phyloP scores from a whole-genome alignment of 2,888 invertebrate species.

The Ischnus inquisitorius region DNA sequence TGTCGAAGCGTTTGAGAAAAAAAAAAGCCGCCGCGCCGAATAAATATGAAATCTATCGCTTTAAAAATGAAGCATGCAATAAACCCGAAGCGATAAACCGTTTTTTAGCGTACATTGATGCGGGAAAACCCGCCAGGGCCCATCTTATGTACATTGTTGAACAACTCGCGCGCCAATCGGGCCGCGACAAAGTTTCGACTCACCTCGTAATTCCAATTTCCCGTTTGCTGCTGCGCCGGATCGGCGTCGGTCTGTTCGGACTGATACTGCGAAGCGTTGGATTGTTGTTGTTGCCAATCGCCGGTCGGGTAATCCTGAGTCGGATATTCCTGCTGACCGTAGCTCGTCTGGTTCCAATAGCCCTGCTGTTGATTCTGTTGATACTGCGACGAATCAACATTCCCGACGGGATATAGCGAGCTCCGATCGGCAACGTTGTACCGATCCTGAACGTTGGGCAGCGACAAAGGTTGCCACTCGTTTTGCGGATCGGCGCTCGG shows the following conservation, averaged over 20 bases:
- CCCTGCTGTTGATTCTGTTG: constrained; percentile 79
- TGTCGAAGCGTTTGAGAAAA: too few relatives aligned
- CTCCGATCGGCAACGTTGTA: constrained; percentile 72
- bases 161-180: constrained; percentile 17
- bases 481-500: constrained; percentile 71
- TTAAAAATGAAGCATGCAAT: constrained; percentile 8
- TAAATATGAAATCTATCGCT: not conserved
- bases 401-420: constrained; percentile 73
- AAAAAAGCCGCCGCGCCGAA: too few relatives aligned
- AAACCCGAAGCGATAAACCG: constrained; percentile 9
- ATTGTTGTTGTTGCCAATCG: constrained; percentile 77
- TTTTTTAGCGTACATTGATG: not conserved
- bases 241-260: constrained; percentile 79
- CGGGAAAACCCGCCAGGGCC: not conserved
- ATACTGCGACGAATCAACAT: constrained; percentile 74
- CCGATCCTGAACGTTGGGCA: constrained; percentile 77
- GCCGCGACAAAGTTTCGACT: constrained; percentile 58
- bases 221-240: constrained; percentile 77
- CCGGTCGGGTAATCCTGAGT: constrained; percentile 74
- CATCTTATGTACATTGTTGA: not conserved
- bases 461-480: constrained; percentile 80
- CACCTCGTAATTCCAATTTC: constrained; percentile 85
- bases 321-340: constrained; percentile 76
- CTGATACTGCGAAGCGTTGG: constrained; percentile 73
- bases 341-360: constrained; percentile 76